phyloP scores from a whole-genome alignment of 2,888 invertebrate genomes.

The Pogonocherus hispidulus region DNA sequence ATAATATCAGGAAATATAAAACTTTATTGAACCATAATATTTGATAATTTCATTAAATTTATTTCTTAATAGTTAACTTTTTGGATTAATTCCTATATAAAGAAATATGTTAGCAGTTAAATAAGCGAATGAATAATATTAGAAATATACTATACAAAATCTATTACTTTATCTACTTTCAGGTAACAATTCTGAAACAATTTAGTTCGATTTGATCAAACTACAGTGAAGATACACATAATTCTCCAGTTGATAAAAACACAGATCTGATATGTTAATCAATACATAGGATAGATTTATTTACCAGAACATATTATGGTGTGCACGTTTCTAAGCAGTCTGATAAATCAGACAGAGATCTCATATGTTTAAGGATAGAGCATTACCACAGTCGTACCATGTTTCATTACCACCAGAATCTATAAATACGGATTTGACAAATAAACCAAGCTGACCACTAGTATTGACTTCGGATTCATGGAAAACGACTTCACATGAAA shows the following conservation, averaged over 20 bases:
- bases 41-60: too few relatives aligned
- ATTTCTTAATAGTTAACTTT: too few relatives aligned
- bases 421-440: constrained; percentile 50
- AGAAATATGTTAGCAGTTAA: too few relatives aligned
- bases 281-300: constrained; percentile 29
- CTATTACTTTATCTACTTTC: too few relatives aligned
- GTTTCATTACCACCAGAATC: constrained; percentile 50
- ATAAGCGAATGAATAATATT: too few relatives aligned
- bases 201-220: too few relatives aligned
- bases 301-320: constrained; percentile 45
- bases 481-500: constrained; percentile 52
- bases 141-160: too few relatives aligned
- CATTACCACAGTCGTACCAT: constrained; percentile 38
- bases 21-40: too few relatives aligned
- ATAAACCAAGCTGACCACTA: constrained; percentile 48
- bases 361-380: constrained; percentile 45
- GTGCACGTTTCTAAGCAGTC: constrained; percentile 45
- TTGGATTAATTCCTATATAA: too few relatives aligned
- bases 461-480: constrained; percentile 54
- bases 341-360: constrained; percentile 51
- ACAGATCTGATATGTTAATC: constrained; percentile 11
- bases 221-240: too few relatives aligned
- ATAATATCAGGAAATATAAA: too few relatives aligned
- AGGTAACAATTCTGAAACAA: too few relatives aligned
- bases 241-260: not conserved